Percentiles rank a stretch among this genome's conserved stretches.
phyloP scores from a whole-genome alignment of 2,113 vertebrate genomes.

The Macrotus californicus region DNA sequence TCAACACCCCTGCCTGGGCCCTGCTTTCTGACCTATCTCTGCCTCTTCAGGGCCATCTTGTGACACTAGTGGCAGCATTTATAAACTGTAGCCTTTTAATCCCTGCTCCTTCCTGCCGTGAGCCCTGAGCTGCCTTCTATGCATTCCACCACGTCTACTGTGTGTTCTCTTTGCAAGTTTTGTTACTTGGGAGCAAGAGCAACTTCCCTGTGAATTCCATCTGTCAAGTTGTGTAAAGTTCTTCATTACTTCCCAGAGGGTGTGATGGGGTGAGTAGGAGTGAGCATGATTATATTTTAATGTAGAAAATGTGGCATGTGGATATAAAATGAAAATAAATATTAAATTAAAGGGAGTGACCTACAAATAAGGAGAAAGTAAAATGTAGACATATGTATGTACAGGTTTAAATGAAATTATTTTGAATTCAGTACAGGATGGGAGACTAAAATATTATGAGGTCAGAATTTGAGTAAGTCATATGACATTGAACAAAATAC shows the following conservation, averaged over 20 bases:
- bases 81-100: constrained; percentile 13
- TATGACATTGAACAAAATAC: neutral
- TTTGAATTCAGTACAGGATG: neutral
- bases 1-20: neutral
- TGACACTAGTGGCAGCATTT: constrained; percentile 48
- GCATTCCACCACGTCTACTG: constrained; percentile 35
- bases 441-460: neutral
- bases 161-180: constrained; percentile 64
- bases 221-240: constrained; percentile 71
- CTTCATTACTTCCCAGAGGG: constrained; percentile 53
- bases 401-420: neutral
- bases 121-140: constrained; percentile 44
- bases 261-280: constrained; percentile 17
- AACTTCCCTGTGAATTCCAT: constrained; percentile 75
- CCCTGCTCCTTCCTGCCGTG: constrained; percentile 36
- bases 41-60: constrained; percentile 39
- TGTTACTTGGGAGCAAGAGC: constrained; percentile 67
- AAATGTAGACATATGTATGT: neutral
- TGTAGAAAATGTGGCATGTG: constrained; percentile 82
- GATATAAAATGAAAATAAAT: constrained; percentile 81
- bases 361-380: neutral
- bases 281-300: constrained; percentile 82
- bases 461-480: neutral
- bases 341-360: constrained; percentile 58
- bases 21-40: constrained; percentile 32